Conservation (phyloP, 2,113 vertebrate genomes). For the Morone chrysops region DNA sequence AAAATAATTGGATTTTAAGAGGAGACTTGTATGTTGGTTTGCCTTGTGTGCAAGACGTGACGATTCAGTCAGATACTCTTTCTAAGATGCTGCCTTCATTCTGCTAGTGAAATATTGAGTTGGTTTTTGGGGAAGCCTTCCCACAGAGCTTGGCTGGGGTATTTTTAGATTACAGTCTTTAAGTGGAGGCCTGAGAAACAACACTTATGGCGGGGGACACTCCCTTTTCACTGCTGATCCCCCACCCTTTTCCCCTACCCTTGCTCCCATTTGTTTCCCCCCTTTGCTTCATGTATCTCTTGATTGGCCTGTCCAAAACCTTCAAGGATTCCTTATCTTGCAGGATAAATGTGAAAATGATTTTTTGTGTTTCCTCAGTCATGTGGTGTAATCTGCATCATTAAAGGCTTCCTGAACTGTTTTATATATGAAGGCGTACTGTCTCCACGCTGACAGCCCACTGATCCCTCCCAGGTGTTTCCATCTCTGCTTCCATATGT, state of each 20-base stretch:
- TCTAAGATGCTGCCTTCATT: conserved; percentile 9
- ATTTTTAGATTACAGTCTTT: conserved; percentile 73
- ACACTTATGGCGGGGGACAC: conserved; percentile 12
- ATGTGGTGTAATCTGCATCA: conserved; percentile 34
- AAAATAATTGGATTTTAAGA: background rate
- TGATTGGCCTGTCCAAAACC: background rate
- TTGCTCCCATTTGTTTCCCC: conserved; percentile 6
- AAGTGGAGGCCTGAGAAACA: conserved; percentile 62
- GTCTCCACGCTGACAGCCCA: conserved; percentile 39
- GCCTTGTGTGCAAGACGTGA: background rate
- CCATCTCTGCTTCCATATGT: conserved; percentile 29
- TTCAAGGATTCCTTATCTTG: conserved; percentile 3
- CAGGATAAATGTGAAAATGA: conserved; percentile 10
- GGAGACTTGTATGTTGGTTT: background rate
- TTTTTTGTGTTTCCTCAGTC: background rate
- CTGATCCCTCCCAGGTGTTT: conserved; percentile 53
- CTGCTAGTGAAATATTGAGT: conserved; percentile 65
- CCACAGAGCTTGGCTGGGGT: conserved; percentile 53
- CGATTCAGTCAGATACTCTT: conserved; percentile 9
- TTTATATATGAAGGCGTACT: conserved; percentile 29
- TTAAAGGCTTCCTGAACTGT: conserved; percentile 53
- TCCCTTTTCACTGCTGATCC: conserved; percentile 3
- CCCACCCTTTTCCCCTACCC: background rate
- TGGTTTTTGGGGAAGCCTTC: conserved; percentile 73
- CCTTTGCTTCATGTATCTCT: conserved; percentile 1